Evolutionary conservation across 2,797 vertebrate genomes (phyloP), one percentile per base, ranked within the genome.

Genomic region (Acanthis flammea): DNA sequence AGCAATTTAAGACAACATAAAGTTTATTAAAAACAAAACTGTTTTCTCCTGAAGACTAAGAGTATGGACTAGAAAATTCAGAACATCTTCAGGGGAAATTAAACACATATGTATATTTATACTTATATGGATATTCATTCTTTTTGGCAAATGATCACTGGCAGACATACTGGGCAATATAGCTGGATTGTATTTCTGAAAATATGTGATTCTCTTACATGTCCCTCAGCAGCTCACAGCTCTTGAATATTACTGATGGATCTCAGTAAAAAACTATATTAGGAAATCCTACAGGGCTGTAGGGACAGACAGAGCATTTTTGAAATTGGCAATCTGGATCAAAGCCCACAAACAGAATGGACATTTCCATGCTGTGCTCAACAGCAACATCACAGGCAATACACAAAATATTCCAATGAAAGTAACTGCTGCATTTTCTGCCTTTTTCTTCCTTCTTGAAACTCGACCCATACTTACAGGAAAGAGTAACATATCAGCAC

Each of bases 21-120:
- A 88, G 41, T 94, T 91, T 95, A 95, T 96, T 90, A 85, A 95
- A 97, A 94, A 83, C 89, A 88, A 96, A 93, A 67, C 41, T 60
- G 60, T 78, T 86, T 89, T 95, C 67, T 94, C 76, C 47, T 88
- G 14, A 77, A 83, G 62, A 89, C 47, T 70, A 92, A 61, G 57
- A 88, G 50, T 72, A 86, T n/a, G 53, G 77, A 81, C 87, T 90
- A 58, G 47, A 66, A 91, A 97, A 93, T 88, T 94, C 92, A 92
- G 92, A 96, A 91, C 76, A 91, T 95, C 89, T 92, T 96, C 87
- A 65, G 61, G 55, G 85, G 73, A 96, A 96, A 96, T 94, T 87
- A 93, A 77, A 92, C 57, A 92, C 92, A 96, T 55, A 68, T 92
- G 92, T 79, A 80, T 62, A 66, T 54, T 53, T 86, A 51, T 44